These are phyloP conservation scores for Ammodytes dubius DNA, from an alignment of 2,113 vertebrate species.

Conservation along the genomic window DNA sequence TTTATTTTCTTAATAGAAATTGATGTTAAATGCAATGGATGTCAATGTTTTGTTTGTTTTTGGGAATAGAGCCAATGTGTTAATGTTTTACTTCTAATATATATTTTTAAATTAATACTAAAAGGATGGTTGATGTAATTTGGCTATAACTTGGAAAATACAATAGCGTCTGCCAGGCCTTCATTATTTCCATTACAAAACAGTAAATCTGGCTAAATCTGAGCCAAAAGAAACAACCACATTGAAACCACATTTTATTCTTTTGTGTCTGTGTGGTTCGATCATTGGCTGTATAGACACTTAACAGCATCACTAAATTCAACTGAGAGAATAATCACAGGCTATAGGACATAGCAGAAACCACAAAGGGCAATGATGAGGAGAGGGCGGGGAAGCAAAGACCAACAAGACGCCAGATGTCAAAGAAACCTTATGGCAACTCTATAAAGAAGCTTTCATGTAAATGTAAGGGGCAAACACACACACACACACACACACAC, in stretches of 20 bases:
- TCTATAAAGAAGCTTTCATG: conserved; percentile 1
- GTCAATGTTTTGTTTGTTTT: too few species aligned
- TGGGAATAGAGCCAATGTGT: too few species aligned
- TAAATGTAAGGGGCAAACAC: not conserved
- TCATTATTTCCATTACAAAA: conserved; percentile 14
- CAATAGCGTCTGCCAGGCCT: not conserved
- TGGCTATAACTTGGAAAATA: not conserved
- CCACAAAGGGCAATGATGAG: not conserved
- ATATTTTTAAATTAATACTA: not conserved
- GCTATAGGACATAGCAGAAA: conserved; percentile 30
- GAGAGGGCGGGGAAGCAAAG: conserved; percentile 10
- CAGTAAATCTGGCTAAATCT: not conserved
- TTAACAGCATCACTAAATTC: conserved; percentile 15
- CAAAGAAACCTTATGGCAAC: conserved; percentile 20
- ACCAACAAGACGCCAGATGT: conserved; percentile 28
- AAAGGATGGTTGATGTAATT: not conserved
- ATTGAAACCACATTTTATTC: not conserved
- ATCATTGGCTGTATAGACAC: conserved; percentile 18
- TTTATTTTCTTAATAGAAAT: too few species aligned
- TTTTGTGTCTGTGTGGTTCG: conserved; percentile 36
- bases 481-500: not conserved
- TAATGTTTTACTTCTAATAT: too few species aligned
- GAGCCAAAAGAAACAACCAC: conserved; percentile 5
- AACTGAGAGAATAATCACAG: conserved; percentile 33
- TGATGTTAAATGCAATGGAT: too few species aligned